Conservation (phyloP, 2,113 vertebrate genomes). For the Rhinolophus sinicus region DNA sequence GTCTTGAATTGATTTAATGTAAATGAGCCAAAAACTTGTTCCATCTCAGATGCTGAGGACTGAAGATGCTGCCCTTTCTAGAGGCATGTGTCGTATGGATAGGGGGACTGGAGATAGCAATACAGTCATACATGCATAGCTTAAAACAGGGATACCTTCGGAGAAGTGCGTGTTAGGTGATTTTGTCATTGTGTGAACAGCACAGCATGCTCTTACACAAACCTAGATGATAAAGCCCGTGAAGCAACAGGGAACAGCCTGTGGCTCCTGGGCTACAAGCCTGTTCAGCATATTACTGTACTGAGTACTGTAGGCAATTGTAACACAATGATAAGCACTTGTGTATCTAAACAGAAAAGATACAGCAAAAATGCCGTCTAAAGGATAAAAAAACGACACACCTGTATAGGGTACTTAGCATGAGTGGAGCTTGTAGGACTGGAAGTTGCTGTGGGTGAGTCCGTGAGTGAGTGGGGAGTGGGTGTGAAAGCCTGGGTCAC, state of each 20-base stretch:
- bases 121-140: neutral
- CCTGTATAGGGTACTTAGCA: neutral
- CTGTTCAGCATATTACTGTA: neutral
- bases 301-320: neutral
- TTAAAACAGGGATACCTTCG: neutral
- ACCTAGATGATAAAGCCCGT: neutral
- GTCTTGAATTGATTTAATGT: neutral
- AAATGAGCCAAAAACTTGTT: neutral
- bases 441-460: neutral
- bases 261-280: neutral
- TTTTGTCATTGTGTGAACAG: neutral
- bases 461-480: neutral
- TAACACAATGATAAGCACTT: too few relatives aligned
- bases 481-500: neutral
- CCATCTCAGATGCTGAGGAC: neutral
- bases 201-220: neutral
- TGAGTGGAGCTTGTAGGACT: neutral
- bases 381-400: neutral
- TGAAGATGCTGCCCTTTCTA: conserved; percentile 6
- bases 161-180: neutral
- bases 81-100: neutral
- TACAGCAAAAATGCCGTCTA: neutral
- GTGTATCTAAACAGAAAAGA: neutral
- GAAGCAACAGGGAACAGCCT: neutral
- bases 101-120: neutral